Base-by-base conservation (phyloP, 2,797 vertebrate genomes). In the Spinus pinus region DNA sequence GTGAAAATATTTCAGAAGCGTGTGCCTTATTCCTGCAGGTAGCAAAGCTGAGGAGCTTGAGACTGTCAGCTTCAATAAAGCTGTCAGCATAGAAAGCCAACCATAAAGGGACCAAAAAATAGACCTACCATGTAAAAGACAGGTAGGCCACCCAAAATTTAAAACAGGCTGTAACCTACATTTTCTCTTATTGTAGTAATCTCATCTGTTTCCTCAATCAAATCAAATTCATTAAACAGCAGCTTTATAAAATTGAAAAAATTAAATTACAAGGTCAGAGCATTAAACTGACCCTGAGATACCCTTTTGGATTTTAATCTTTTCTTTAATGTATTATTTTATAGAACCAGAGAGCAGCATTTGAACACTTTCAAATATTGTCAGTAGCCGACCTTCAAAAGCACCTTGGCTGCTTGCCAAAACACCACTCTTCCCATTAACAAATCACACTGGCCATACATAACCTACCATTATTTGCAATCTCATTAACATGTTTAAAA, bases 391-490 rank as follows among this genome's bases (percentile, higher is more conserved):
- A 94, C 85, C 73, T 90, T 79, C 73, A 79, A 91, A 94, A 77
- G 85, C 82, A 75, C 77, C 86, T 50, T 90, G 91, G 95, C 66
- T 88, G 35, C 46, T 56, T 81, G 82, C 89, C 95, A 93, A 49
- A 79, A 67, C 24, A 92, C 70, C 49, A 57, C 70, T 90, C 44
- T 57, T 80, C 60, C 49, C 18, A 82, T 73, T 80, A 90, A 81
- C 54, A 79, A 82, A 94, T 83, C 51, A 56, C 23, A 90, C 37
- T 30, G 57, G 28, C 33, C 24, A 66, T 73, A 88, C 1, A 53
- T 69, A 86, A 88, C 9, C 42, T 51, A 66, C 13, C 27, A 79
- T 64, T 54, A 71, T 70, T 84, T 94, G 66, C 51, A 84, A 88
- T 70, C 23, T 86, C 77, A 84, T 94, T 79, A 90, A 51, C 12